phyloP scores from a whole-genome alignment of 2,113 vertebrate genomes.

The Aptenodytes patagonicus region DNA sequence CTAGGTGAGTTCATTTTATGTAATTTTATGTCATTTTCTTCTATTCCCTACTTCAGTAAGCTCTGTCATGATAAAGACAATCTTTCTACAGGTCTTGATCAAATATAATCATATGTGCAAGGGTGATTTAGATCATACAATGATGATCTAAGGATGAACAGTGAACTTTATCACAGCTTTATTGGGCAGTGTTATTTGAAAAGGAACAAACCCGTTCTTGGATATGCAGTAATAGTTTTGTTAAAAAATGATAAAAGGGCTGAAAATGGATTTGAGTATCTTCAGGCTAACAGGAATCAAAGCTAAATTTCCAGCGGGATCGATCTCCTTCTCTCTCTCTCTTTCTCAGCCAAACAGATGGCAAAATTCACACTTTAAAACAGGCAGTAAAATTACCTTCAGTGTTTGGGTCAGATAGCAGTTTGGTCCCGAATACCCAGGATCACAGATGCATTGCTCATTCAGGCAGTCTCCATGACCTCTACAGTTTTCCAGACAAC shows the following conservation, averaged over 20 bases:
- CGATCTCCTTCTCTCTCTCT: background rate
- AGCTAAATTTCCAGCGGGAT: background rate
- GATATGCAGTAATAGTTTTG: background rate
- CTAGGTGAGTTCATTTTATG: background rate
- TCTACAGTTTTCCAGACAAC: conserved; percentile 88
- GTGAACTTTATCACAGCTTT: background rate
- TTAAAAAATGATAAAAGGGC: background rate
- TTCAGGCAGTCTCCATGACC: conserved; percentile 96
- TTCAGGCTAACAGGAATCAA: background rate
- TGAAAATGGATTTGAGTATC: background rate
- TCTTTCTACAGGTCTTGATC: background rate
- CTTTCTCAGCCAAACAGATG: background rate
- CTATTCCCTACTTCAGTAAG: background rate
- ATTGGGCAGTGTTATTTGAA: background rate
- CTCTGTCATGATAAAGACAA: background rate
- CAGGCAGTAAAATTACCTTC: conserved; percentile 78
- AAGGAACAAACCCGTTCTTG: background rate
- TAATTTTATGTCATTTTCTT: background rate
- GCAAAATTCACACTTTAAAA: background rate
- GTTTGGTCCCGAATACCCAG: conserved; percentile 89
- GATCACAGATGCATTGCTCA: conserved; percentile 92
- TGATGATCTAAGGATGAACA: background rate
- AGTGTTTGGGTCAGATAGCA: conserved; percentile 88
- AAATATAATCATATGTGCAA: background rate
- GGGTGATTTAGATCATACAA: background rate